phyloP scores from a whole-genome alignment of 2,888 invertebrate species.

The Brenthis ino region DNA sequence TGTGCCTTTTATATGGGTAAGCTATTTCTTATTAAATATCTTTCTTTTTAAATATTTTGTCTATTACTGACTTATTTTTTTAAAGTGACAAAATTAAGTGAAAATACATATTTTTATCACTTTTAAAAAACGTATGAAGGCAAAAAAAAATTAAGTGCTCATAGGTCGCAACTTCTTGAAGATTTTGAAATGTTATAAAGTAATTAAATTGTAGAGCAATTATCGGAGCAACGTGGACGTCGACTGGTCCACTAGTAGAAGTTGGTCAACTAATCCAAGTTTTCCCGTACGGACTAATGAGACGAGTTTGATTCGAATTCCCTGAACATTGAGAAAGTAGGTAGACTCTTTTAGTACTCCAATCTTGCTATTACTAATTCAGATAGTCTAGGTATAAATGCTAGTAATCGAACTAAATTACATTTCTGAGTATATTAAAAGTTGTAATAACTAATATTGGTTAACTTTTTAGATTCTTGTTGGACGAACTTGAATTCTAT shows the following conservation, averaged over 20 bases:
- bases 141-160: background rate
- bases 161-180: slow-evolving; percentile 9
- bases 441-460: no score
- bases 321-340: slow-evolving; percentile 57
- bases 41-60: no score
- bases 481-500: no score
- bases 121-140: background rate
- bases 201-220: slow-evolving; percentile 44
- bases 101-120: no score
- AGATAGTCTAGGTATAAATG: background rate
- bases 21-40: no score
- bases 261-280: slow-evolving; percentile 81
- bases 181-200: slow-evolving; percentile 25
- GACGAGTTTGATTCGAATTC: slow-evolving; percentile 79
- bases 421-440: no score
- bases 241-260: slow-evolving; percentile 52
- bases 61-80: no score
- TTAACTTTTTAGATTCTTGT: no score
- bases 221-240: slow-evolving; percentile 37
- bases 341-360: slow-evolving; percentile 40
- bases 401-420: background rate
- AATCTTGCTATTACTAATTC: slow-evolving; percentile 12
- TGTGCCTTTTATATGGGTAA: no score
- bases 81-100: no score
- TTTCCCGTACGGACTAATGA: slow-evolving; percentile 79